Percentiles rank a stretch among this genome's conserved stretches.
Evolutionary conservation across 2,113 vertebrate genomes (phyloP).

Genomic region (Pterocles burchelli): DNA sequence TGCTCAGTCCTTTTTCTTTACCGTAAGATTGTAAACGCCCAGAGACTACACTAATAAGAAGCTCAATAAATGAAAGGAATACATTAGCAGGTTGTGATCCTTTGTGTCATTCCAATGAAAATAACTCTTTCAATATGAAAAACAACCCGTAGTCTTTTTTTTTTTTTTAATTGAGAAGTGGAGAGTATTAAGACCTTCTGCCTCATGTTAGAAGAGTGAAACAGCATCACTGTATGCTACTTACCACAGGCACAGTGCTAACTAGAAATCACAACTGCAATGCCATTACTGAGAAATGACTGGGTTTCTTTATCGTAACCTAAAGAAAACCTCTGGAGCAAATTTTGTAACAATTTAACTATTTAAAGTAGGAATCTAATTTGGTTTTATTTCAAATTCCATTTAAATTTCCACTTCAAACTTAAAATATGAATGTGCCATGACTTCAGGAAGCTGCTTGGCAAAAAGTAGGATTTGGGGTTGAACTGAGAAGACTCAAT

Average conservation of each 20-base stretch:
- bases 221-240: background rate
- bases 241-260: background rate
- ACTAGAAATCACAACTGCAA: background rate
- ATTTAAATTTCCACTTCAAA: background rate
- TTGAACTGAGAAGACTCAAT: background rate
- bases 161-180: background rate
- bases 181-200: background rate
- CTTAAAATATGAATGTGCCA: background rate
- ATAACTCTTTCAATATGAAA: background rate
- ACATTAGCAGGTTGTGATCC: background rate
- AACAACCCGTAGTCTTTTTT: background rate
- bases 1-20: background rate
- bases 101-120: background rate
- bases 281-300: background rate
- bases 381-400: background rate
- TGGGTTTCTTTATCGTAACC: accelerated
- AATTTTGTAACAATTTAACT: background rate
- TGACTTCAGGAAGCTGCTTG: background rate
- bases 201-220: background rate
- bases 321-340: background rate
- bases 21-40: background rate
- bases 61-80: background rate
- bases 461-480: background rate
- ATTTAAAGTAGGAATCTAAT: background rate
- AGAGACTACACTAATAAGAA: background rate